phyloP scores from a whole-genome alignment of 2,888 invertebrate genomes.

The Tachina fera region DNA sequence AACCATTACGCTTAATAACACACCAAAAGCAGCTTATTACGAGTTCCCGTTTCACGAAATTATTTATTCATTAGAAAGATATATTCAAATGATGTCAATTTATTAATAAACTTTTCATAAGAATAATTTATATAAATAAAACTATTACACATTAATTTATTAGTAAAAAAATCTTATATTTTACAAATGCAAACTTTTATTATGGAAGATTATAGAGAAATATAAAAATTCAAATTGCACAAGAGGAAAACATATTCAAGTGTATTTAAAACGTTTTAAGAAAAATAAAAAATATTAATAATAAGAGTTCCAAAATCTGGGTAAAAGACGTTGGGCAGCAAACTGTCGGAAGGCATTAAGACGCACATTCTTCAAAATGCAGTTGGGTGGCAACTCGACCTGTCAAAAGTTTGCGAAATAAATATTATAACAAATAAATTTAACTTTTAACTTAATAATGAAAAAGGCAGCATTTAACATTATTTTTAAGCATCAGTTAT shows the following conservation, averaged over 20 bases:
- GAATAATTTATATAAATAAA: too few species aligned
- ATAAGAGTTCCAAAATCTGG: constrained; percentile 73
- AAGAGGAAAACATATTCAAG: neutral
- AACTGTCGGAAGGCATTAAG: constrained; percentile 66
- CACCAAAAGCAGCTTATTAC: too few species aligned
- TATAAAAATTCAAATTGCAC: constrained; percentile 43
- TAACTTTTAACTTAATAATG: neutral
- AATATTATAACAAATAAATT: neutral
- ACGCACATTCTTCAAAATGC: constrained; percentile 81
- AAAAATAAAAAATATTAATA: constrained; percentile 48
- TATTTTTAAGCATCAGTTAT: constrained; percentile 7
- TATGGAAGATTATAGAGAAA: constrained; percentile 20
- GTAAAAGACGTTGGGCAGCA: constrained; percentile 72
- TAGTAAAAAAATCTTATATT: constrained; percentile 42
- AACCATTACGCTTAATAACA: too few species aligned
- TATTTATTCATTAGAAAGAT: too few species aligned
- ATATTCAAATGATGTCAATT: too few species aligned
- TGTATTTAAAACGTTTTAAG: neutral
- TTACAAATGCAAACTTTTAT: constrained; percentile 58
- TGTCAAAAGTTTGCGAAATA: constrained; percentile 64
- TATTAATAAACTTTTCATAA: too few species aligned
- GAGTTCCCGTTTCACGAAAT: too few species aligned
- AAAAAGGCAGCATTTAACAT: neutral
- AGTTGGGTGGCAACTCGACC: constrained; percentile 81
- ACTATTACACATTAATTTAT: neutral